Base-by-base conservation (phyloP, 2,888 invertebrate species). In the Pseudolycoriella hygida region DNA sequence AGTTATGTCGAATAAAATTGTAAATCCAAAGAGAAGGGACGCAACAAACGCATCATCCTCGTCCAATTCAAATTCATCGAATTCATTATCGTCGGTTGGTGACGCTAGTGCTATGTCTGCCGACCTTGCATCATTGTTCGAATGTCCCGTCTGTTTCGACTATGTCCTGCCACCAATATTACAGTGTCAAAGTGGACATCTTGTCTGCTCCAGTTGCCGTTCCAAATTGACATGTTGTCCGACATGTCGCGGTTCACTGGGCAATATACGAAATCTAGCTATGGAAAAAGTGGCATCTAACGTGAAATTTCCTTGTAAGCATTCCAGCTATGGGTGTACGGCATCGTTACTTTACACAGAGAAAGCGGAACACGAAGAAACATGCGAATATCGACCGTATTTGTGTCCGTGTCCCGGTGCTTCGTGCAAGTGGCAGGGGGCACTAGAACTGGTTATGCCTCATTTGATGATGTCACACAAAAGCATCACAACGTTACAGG, bases 251-350 rank as follows among this genome's bases (percentile, higher is more conserved):
- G 97, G 97, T 49, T 92, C 94, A 31, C 72, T 97, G 60, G 85
- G 84, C 67, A 96, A 96, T 66, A 98, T 99, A 56, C 77, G 98
- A 52, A 98, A 98, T 68, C 72, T 99, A 60, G 97, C 96, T 30
- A 96, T 98, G 94, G 98, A 99, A 63, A 98, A 98, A 67, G 94
- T 98, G 32, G 98, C 98, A 37, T 86, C 88, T 56, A 96, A 93
- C 56, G 89, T 99, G 41, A 86, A 90, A 77, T 99, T 99, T 60
- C 97, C 98, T 1, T 99, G 98, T 71, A 96, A 96, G 69, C 98
- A 96, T 71, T 86, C 89, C 46, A 83, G 84, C 53, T 90, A 90
- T 51, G 98, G 98, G 43, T 98, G 98, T 64, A 78, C 81, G 15
- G 83, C 84, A 54, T 87, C 92, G 12, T 72, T 96, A 17, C 80